Evolutionary conservation across 2,797 vertebrate genomes (phyloP).

Genomic region (Coregonus ussuriensis): DNA sequence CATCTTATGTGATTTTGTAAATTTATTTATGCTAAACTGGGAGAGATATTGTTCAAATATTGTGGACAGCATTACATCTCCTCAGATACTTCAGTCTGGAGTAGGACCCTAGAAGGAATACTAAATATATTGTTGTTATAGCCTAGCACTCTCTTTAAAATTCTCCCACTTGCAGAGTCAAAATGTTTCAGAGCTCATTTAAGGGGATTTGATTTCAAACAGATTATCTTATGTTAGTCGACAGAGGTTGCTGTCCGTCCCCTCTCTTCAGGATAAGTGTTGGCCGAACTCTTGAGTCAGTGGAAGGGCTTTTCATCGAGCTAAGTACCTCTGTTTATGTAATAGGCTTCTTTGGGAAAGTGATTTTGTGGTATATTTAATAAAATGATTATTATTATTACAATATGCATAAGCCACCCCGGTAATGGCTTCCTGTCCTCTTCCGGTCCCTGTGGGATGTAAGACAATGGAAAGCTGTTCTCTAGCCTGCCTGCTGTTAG

Average conservation of each 20-base stretch:
- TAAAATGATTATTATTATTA: slow-evolving; percentile 45
- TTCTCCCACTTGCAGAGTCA: slow-evolving; percentile 9
- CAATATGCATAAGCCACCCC: slow-evolving; percentile 16
- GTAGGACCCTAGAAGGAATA: background rate
- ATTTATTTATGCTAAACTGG: background rate
- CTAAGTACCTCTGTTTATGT: slow-evolving; percentile 45
- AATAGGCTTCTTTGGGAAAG: slow-evolving; percentile 41
- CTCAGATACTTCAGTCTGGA: background rate
- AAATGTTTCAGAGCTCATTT: slow-evolving; percentile 21
- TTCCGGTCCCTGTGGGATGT: slow-evolving; percentile 8
- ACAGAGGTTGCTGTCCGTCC: slow-evolving; percentile 38
- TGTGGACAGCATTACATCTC: background rate
- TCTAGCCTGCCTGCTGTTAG: slow-evolving; percentile 2
- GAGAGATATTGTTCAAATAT: background rate
- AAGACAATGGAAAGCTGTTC: slow-evolving; percentile 10
- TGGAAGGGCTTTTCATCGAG: slow-evolving; percentile 42
- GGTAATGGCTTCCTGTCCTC: slow-evolving; percentile 20
- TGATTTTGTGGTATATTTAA: slow-evolving; percentile 41
- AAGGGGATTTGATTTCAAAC: slow-evolving; percentile 35
- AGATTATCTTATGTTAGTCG: slow-evolving; percentile 19
- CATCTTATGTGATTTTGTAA: slow-evolving; percentile 14
- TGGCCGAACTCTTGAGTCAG: slow-evolving; percentile 27
- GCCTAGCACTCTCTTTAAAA: background rate
- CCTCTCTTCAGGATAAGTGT: slow-evolving; percentile 8
- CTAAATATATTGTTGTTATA: background rate